A percentile compares a stretch with the other conserved stretches of the same genome.
phyloP scores from a whole-genome alignment of 2,113 vertebrate species.

The Fulmarus glacialis region DNA sequence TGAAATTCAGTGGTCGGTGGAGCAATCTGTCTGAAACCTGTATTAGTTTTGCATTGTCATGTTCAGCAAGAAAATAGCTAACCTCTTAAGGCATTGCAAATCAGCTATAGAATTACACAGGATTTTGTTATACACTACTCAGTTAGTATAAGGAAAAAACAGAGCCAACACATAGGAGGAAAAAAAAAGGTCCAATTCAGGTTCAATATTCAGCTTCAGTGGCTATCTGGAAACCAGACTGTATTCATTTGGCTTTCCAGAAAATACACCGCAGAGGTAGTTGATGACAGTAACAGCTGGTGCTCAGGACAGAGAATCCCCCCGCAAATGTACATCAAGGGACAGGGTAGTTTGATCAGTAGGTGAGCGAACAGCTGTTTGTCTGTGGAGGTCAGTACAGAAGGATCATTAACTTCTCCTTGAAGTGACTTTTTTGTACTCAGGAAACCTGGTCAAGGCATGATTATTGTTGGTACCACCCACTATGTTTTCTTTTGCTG shows the following conservation, averaged over 20 bases:
- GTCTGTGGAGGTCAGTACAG: background rate
- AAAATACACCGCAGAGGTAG: background rate
- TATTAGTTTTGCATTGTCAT: background rate
- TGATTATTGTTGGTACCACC: background rate
- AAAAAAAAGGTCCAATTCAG: background rate
- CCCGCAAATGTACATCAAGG: background rate
- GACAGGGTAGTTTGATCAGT: background rate
- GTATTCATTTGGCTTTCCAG: background rate
- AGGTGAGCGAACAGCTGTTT: background rate
- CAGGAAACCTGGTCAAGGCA: background rate
- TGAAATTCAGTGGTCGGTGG: background rate
- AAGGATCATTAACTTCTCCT: conserved; percentile 38
- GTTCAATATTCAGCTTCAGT: background rate
- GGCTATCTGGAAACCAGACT: background rate
- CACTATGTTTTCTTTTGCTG: conserved; percentile 29
- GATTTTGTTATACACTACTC: background rate
- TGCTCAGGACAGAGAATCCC: background rate
- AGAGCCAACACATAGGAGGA: background rate
- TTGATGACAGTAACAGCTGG: background rate
- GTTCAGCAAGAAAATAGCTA: background rate
- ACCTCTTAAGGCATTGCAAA: background rate
- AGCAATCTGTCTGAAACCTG: background rate
- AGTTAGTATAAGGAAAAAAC: background rate
- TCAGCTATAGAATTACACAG: background rate
- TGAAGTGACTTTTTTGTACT: conserved; percentile 18